Percentiles rank a stretch among this genome's conserved stretches.
Conservation (phyloP, 2,797 vertebrate species). For the Centropyge bicolor region DNA sequence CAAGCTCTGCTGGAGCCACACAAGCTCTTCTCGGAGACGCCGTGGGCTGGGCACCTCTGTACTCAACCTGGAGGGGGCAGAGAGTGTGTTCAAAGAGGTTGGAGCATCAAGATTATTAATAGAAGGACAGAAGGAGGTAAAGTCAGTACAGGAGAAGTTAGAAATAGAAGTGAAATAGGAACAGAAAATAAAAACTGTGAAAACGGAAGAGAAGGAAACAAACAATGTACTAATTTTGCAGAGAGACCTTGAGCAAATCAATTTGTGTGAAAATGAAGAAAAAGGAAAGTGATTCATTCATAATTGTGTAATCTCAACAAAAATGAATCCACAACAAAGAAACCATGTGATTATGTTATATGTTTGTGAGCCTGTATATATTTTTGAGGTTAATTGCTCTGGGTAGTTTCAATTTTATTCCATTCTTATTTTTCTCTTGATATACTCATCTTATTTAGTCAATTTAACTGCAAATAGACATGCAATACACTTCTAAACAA, state of each 20-base stretch:
- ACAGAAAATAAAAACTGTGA: constrained; percentile 7
- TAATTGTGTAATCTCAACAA: background rate
- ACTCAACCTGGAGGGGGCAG: constrained; percentile 85
- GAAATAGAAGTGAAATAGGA: constrained; percentile 3
- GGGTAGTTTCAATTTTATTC: too few species aligned
- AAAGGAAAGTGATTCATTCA: background rate
- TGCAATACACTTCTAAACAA: background rate
- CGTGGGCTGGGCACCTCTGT: constrained; percentile 89
- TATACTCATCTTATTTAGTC: background rate
- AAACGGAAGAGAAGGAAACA: background rate
- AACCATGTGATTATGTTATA: background rate
- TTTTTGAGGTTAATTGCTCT: too few species aligned
- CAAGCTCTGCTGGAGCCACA: constrained; percentile 95
- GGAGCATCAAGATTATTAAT: background rate
- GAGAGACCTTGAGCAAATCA: background rate
- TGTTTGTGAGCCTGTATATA: too few species aligned
- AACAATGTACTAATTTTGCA: background rate
- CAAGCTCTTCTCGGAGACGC: constrained; percentile 93
- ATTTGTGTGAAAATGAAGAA: background rate
- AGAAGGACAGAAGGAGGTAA: background rate
- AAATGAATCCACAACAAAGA: background rate
- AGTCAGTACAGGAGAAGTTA: background rate
- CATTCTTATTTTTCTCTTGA: too few species aligned
- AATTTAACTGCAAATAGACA: background rate
- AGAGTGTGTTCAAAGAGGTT: background rate